Percentiles rank a stretch among this genome's conserved stretches.
Evolutionary conservation across 2,888 invertebrate genomes (phyloP).

Genomic region (Ophion slaviceki): DNA sequence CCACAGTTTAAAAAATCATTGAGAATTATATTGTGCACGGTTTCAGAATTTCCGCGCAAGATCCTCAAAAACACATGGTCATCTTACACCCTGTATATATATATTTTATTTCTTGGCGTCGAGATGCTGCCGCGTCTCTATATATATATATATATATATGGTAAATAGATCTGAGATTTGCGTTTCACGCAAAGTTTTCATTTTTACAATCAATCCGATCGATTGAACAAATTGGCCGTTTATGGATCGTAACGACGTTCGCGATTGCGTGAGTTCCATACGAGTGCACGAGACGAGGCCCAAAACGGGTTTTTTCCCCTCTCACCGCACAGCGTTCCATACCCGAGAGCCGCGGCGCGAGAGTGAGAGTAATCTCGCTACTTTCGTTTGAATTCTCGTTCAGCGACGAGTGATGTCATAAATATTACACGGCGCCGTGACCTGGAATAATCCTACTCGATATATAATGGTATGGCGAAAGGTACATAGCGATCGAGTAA

Average conservation of each 20-base stretch:
- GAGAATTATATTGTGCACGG: too few relatives aligned
- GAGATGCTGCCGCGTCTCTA: too few relatives aligned
- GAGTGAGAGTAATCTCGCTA: slow-evolving; percentile 81
- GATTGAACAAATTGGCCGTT: slow-evolving; percentile 30
- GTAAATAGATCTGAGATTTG: neutral
- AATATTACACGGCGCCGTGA: slow-evolving; percentile 79
- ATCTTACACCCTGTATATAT: too few relatives aligned
- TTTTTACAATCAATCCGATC: slow-evolving; percentile 27
- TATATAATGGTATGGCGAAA: slow-evolving; percentile 51
- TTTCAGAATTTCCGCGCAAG: too few relatives aligned
- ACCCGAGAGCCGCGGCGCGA: slow-evolving; percentile 70
- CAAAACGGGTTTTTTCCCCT: slow-evolving; percentile 56
- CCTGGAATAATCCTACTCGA: slow-evolving; percentile 72
- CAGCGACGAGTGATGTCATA: slow-evolving; percentile 78
- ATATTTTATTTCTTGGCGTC: too few relatives aligned
- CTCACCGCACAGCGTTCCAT: slow-evolving; percentile 45
- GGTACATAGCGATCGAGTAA: slow-evolving; percentile 26
- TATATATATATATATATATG: too few relatives aligned
- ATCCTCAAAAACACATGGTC: too few relatives aligned
- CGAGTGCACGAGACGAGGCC: slow-evolving; percentile 16
- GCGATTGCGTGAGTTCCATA: slow-evolving; percentile 25
- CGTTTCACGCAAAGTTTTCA: neutral
- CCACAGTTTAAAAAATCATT: neutral
- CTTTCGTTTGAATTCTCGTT: slow-evolving; percentile 80
- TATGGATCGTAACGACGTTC: slow-evolving; percentile 35